These are phyloP conservation scores for Odontomyia ornata DNA, from an alignment of 2,888 invertebrate genomes.

Conservation along the genomic window DNA sequence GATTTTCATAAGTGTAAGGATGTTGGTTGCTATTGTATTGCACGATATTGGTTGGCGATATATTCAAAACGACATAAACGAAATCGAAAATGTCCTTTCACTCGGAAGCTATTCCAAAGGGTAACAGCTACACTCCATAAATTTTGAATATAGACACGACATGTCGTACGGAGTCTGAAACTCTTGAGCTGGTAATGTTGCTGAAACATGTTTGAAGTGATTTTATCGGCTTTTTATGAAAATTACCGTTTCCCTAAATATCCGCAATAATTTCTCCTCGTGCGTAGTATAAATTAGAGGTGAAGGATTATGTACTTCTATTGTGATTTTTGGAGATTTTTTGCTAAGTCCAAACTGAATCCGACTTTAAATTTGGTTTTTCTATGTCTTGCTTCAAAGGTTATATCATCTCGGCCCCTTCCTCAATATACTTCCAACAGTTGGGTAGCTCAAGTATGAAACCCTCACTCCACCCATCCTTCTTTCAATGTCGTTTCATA, in stretches of 20 bases:
- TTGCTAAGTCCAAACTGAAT: no score
- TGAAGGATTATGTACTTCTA: no score
- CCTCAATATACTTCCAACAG: no score
- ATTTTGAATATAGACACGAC: slow-evolving; percentile 40
- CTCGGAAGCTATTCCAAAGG: slow-evolving; percentile 36
- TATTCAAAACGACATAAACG: not conserved
- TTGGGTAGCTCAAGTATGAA: no score
- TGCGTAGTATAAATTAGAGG: no score
- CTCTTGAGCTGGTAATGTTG: slow-evolving; percentile 49
- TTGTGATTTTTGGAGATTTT: no score
- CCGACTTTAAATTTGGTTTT: no score
- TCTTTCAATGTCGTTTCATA: slow-evolving; percentile 29
- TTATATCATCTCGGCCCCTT: no score
- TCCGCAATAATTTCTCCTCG: slow-evolving; percentile 14
- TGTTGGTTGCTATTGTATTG: slow-evolving; percentile 10
- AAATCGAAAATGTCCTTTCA: slow-evolving; percentile 43
- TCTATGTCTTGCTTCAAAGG: no score
- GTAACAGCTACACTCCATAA: slow-evolving; percentile 43
- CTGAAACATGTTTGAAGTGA: slow-evolving; percentile 50
- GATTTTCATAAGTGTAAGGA: slow-evolving; percentile 36
- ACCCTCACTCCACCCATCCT: no score
- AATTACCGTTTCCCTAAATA: slow-evolving; percentile 41
- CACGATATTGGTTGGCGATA: slow-evolving; percentile 6
- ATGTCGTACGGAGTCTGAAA: slow-evolving; percentile 32
- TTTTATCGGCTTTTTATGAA: slow-evolving; percentile 51